These are phyloP conservation scores for Ecliptopera silaceata DNA, from an alignment of 2,888 invertebrate genomes.

Conservation along the genomic window DNA sequence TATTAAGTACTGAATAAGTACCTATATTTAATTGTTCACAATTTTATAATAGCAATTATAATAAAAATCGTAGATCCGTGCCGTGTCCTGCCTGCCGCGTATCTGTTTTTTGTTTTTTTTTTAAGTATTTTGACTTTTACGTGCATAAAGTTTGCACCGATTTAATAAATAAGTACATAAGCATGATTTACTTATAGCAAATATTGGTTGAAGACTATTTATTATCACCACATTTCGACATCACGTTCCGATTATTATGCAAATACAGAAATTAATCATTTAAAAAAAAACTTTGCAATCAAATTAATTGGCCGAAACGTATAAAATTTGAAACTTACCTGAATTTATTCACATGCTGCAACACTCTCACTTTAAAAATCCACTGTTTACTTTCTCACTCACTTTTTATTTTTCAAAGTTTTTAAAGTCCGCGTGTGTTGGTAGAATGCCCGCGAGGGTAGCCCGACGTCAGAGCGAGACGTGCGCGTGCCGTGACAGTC, in stretches of 20 bases:
- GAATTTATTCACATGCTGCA: slow-evolving; percentile 30
- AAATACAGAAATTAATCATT: slow-evolving; percentile 29
- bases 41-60: too few species aligned
- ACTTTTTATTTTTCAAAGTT: slow-evolving; percentile 5
- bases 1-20: too few species aligned
- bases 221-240: slow-evolving; percentile 25
- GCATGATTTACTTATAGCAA: too few species aligned
- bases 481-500: slow-evolving; percentile 14
- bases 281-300: slow-evolving; percentile 29
- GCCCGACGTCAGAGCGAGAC: neutral
- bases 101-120: too few species aligned
- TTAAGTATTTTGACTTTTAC: too few species aligned
- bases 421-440: slow-evolving; percentile 14
- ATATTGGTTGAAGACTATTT: slow-evolving; percentile 3
- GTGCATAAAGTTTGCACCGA: too few species aligned
- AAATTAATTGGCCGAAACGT: slow-evolving; percentile 34
- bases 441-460: neutral
- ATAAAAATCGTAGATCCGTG: too few species aligned
- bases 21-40: too few species aligned
- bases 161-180: too few species aligned
- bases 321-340: slow-evolving; percentile 33
- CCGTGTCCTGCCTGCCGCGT: too few species aligned
- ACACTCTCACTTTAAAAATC: slow-evolving; percentile 28
- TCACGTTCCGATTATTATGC: slow-evolving; percentile 29
- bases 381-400: slow-evolving; percentile 26